Conservation (phyloP, 2,113 vertebrate species). For the Zosterops lateralis region DNA sequence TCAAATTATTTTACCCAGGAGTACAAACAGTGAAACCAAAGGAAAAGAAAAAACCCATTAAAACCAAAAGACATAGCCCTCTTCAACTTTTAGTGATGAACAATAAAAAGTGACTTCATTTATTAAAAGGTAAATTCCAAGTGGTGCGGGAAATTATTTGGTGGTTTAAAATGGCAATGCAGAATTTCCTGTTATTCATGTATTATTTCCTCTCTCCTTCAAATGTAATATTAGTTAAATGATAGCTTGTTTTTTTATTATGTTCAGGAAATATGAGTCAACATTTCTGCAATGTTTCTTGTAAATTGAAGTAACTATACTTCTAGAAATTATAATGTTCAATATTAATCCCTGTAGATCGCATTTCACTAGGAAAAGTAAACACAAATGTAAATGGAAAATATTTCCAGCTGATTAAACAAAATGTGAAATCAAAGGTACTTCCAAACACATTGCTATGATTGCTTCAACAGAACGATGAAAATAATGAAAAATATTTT, state of each 20-base stretch:
- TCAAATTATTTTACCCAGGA: not conserved
- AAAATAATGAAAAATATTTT: not conserved
- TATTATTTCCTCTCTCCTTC: constrained; percentile 2
- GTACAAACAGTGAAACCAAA: not conserved
- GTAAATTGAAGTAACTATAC: not conserved
- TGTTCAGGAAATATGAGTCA: constrained; percentile 28
- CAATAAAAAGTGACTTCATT: not conserved
- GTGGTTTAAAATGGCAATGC: not conserved
- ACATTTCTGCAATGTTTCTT: not conserved
- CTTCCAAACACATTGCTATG: not conserved
- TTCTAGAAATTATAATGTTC: not conserved
- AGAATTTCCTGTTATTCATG: constrained; percentile 14
- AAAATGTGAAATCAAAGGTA: not conserved
- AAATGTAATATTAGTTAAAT: constrained; percentile 25
- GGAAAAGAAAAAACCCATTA: fast-evolving
- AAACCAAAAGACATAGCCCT: not conserved
- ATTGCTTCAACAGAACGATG: not conserved
- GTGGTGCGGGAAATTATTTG: not conserved
- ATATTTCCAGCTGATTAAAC: not conserved
- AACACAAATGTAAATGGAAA: not conserved
- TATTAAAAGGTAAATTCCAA: not conserved
- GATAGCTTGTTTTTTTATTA: not conserved
- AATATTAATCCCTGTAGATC: not conserved
- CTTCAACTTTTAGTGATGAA: not conserved
- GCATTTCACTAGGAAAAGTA: not conserved